These are phyloP conservation scores for Caenorhabditis imperialis DNA, from an alignment of 2,888 invertebrate genomes.

Conservation along the genomic window DNA sequence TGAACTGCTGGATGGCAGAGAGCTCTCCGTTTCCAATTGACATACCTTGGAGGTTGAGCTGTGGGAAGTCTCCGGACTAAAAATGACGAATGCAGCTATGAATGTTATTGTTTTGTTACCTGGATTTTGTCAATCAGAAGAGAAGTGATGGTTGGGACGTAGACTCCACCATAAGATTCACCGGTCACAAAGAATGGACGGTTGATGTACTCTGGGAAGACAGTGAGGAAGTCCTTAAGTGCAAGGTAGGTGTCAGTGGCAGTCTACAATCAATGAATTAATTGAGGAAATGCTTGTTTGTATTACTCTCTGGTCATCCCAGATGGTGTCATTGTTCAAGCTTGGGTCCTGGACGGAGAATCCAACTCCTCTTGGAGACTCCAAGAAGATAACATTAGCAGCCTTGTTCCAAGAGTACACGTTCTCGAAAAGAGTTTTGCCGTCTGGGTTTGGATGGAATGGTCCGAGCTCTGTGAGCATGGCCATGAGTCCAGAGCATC, in stretches of 20 bases:
- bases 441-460: constrained; percentile 74
- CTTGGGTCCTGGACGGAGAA: constrained; percentile 78
- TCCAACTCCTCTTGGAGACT: constrained; percentile 81
- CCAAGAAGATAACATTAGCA: constrained; percentile 80
- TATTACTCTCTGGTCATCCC: constrained; percentile 62
- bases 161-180: constrained; percentile 64
- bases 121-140: constrained; percentile 67
- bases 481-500: constrained; percentile 70
- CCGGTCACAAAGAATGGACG: constrained; percentile 79
- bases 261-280: constrained; percentile 71
- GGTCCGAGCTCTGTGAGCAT: constrained; percentile 64
- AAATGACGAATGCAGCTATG: constrained; percentile 5
- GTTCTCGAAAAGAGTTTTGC: constrained; percentile 75
- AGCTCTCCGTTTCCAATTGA: constrained; percentile 72
- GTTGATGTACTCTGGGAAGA: constrained; percentile 79
- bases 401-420: constrained; percentile 78
- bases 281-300: no score
- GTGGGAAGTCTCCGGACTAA: constrained; percentile 60
- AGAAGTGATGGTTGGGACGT: constrained; percentile 65
- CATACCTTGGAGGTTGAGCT: constrained; percentile 71
- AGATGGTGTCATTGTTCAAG: constrained; percentile 61
- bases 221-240: constrained; percentile 79
- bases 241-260: constrained; percentile 79
- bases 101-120: constrained; percentile 18
- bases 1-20: constrained; percentile 64